Percentiles rank a stretch among this genome's conserved stretches.
Conservation (phyloP, 2,797 vertebrate species). For the Streptopelia turtur region DNA sequence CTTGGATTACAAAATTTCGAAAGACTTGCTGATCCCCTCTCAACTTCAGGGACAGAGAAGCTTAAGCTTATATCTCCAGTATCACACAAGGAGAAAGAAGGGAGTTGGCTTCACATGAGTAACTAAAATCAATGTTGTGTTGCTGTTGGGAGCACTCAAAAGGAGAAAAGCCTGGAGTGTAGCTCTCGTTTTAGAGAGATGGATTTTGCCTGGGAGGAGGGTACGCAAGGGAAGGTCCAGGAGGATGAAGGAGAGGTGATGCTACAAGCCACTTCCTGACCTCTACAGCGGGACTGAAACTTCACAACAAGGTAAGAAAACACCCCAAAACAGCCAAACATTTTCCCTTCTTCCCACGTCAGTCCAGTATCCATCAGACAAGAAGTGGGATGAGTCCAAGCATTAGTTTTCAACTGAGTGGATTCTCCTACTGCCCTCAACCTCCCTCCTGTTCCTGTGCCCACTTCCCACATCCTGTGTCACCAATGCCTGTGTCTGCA, state of each 20-base stretch:
- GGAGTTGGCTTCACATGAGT: background rate
- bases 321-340: rapidly evolving
- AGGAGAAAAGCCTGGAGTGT: background rate
- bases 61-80: background rate
- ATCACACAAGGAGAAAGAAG: background rate
- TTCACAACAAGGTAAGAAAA: constrained; percentile 14
- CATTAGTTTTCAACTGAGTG: background rate
- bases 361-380: background rate
- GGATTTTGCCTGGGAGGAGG: background rate
- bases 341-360: background rate
- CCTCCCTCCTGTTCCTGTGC: background rate
- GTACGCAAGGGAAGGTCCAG: background rate
- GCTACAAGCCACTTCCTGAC: background rate
- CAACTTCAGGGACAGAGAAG: background rate
- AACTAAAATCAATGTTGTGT: background rate
- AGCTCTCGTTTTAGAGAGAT: background rate
- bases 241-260: background rate
- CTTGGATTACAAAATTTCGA: constrained; percentile 13
- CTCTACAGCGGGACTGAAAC: background rate
- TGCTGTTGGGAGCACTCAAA: background rate
- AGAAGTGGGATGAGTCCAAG: background rate
- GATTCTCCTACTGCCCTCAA: background rate
- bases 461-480: background rate
- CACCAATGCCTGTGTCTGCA: background rate
- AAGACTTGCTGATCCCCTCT: background rate